Evolutionary conservation across 2,113 vertebrate genomes (phyloP).

Genomic region (Phylloscopus trochilus): DNA sequence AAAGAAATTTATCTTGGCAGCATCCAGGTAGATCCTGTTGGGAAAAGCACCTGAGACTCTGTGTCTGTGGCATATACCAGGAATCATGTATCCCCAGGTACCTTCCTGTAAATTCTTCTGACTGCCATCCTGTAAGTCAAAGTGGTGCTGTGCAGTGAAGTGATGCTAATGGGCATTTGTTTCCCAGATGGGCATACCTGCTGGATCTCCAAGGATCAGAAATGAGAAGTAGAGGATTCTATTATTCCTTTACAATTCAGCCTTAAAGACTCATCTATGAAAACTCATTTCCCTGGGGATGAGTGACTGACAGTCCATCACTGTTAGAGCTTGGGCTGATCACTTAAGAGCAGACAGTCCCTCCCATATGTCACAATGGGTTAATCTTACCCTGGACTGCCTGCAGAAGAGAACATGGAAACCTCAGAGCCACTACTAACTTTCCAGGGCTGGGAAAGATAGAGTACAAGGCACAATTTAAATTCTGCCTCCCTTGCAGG

Average conservation of each 20-base stretch:
- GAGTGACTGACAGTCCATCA: background rate
- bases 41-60: slow-evolving; percentile 38
- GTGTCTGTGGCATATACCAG: background rate
- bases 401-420: background rate
- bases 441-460: background rate
- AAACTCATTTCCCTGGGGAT: background rate
- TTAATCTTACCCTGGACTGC: background rate
- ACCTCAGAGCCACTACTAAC: background rate
- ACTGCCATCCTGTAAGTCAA: background rate
- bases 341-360: background rate
- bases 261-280: background rate
- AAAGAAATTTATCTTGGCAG: slow-evolving; percentile 42
- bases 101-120: slow-evolving; percentile 11
- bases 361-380: background rate
- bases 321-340: background rate
- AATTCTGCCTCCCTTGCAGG: background rate
- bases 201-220: background rate
- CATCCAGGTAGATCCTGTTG: background rate
- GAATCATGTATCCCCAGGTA: background rate
- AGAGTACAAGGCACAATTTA: background rate
- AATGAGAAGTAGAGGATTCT: background rate
- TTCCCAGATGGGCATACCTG: background rate
- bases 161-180: slow-evolving; percentile 22
- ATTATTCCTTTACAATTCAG: background rate
- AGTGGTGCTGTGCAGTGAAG: background rate